A percentile compares a stretch with the other conserved stretches of the same genome.
Evolutionary conservation across 1,140 invertebrate species (phyloP).

Genomic region (Rhyzopertha dominica): DNA sequence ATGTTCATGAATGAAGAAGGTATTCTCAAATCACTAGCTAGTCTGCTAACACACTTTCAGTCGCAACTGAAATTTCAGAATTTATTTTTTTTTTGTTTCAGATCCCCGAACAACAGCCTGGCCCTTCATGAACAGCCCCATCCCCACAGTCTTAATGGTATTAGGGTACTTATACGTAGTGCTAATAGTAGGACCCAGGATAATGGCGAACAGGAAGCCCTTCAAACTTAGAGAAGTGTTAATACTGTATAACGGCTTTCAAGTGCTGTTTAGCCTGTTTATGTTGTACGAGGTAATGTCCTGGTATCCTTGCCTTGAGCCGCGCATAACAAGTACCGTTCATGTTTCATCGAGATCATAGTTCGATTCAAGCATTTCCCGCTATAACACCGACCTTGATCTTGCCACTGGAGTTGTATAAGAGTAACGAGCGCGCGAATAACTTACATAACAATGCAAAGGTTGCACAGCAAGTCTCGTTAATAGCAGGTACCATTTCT

Average conservation of each 20-base stretch:
- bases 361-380: too few relatives aligned
- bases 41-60: background rate
- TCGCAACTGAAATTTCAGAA: background rate
- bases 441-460: too few relatives aligned
- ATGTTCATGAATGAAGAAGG: background rate
- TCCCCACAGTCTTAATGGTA: conserved; percentile 79
- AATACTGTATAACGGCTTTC: conserved; percentile 84
- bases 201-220: conserved; percentile 85
- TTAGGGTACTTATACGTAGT: conserved; percentile 76
- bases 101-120: conserved; percentile 86
- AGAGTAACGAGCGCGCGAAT: too few relatives aligned
- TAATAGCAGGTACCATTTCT: conserved; percentile 21
- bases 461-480: conserved; percentile 21
- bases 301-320: conserved; percentile 13
- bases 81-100: conserved; percentile 43
- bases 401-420: too few relatives aligned
- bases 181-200: conserved; percentile 71
- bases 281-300: conserved; percentile 83
- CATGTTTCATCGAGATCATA: too few relatives aligned
- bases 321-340: too few relatives aligned
- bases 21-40: background rate
- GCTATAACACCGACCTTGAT: too few relatives aligned
- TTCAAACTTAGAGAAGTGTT: conserved; percentile 75
- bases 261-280: conserved; percentile 78
- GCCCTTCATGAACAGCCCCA: conserved; percentile 84